Evolutionary conservation across 2,113 vertebrate genomes (phyloP).

Genomic region (Tetrax tetrax): DNA sequence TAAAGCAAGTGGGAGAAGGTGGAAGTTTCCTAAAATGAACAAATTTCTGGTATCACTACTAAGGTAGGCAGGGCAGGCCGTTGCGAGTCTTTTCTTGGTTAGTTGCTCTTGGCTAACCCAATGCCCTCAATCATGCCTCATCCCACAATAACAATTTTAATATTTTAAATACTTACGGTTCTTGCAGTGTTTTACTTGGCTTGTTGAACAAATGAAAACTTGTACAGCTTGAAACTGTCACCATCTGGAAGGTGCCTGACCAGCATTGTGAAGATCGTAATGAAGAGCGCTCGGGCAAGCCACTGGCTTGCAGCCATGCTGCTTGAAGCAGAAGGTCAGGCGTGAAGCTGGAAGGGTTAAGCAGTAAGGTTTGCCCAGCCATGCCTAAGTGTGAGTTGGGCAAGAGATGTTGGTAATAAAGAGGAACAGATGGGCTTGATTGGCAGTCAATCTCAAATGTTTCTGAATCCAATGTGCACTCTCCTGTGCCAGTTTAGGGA

Average conservation of each 20-base stretch:
- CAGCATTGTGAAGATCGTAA: rapidly evolving
- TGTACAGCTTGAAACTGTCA: background rate
- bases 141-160: background rate
- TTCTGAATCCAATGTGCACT: background rate
- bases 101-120: background rate
- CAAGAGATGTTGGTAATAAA: background rate
- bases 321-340: no score
- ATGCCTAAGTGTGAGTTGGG: background rate
- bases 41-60: background rate
- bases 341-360: background rate
- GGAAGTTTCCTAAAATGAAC: background rate
- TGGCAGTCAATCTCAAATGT: background rate
- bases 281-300: rapidly evolving
- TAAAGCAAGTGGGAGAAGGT: background rate
- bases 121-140: rapidly evolving
- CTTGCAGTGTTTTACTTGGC: background rate
- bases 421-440: background rate
- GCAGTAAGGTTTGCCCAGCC: background rate
- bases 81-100: background rate
- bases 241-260: background rate
- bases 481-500: rapidly evolving
- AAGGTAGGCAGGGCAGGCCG: background rate
- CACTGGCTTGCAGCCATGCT: background rate
- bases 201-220: background rate
- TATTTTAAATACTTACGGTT: background rate